Evolutionary conservation across 2,113 vertebrate species (phyloP).

Genomic region (Corythoichthys intestinalis): DNA sequence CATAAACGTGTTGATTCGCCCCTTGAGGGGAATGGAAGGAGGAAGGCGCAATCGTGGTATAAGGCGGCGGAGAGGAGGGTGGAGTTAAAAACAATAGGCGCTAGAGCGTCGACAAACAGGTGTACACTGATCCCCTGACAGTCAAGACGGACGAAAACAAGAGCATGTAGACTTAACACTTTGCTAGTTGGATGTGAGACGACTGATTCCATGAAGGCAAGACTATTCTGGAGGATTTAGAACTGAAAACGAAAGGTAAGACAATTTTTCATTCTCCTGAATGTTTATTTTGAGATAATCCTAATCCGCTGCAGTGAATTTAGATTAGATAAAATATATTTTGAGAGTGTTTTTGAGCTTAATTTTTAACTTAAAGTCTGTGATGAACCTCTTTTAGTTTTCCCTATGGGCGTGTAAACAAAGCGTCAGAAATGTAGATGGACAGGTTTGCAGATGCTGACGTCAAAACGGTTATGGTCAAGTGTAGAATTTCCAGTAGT

Average conservation of each 20-base stretch:
- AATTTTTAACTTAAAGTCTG: not conserved
- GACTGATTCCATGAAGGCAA: constrained; percentile 14
- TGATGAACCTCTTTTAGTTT: constrained; percentile 17
- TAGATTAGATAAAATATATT: not conserved
- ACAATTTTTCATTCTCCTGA: constrained; percentile 5
- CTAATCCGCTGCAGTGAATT: not conserved
- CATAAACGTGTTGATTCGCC: not conserved
- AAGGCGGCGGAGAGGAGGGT: constrained; percentile 46
- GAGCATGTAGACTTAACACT: constrained; percentile 26
- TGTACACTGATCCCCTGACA: constrained; percentile 32
- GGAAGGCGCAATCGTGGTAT: constrained; percentile 12
- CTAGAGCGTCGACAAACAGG: constrained; percentile 48
- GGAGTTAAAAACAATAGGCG: constrained; percentile 48
- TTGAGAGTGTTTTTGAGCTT: not conserved
- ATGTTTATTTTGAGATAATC: not conserved
- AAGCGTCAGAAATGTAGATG: constrained; percentile 53
- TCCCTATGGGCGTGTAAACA: constrained; percentile 24
- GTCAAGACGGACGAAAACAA: constrained; percentile 28
- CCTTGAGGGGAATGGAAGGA: constrained; percentile 21
- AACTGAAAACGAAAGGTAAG: constrained; percentile 26
- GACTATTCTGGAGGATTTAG: constrained; percentile 10
- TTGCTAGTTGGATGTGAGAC: constrained; percentile 23
- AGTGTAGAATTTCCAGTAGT: not conserved
- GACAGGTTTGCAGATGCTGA: constrained; percentile 56
- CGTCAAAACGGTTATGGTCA: constrained; percentile 8